Conservation (phyloP, 2,888 invertebrate species). For the Caenorhabditis drosophilae region DNA sequence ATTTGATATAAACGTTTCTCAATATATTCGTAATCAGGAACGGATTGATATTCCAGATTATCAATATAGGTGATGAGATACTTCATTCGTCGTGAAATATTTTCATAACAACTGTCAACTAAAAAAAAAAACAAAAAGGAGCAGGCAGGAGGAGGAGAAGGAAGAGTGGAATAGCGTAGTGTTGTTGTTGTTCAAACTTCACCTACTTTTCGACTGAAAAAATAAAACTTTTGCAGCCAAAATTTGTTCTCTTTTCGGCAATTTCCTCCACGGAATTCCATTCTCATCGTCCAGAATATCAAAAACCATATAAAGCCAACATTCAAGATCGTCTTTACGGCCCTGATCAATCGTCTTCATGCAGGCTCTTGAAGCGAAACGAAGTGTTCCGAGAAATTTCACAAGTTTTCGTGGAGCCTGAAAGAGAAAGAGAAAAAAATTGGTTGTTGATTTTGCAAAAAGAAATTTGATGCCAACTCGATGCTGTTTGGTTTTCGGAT, state of each 20-base stretch:
- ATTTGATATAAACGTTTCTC: background rate
- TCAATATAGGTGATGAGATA: constrained; percentile 9
- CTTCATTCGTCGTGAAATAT: constrained; percentile 10
- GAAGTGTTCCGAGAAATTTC: constrained; percentile 45
- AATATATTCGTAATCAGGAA: constrained; percentile 15
- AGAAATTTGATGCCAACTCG: too few relatives aligned
- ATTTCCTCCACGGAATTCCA: constrained; percentile 34
- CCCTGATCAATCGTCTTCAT: constrained; percentile 28
- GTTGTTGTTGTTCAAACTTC: background rate
- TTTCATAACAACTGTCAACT: constrained; percentile 3
- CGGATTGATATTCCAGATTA: constrained; percentile 13
- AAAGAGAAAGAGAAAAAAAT: too few relatives aligned
- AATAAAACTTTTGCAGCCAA: constrained; percentile 7
- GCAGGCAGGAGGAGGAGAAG: too few relatives aligned
- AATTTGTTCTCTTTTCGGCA: constrained; percentile 17
- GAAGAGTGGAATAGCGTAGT: too few relatives aligned
- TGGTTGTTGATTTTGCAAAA: too few relatives aligned
- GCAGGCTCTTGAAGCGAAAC: constrained; percentile 41
- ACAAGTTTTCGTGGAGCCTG: constrained; percentile 32
- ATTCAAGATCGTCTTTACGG: constrained; percentile 31
- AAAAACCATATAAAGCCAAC: constrained; percentile 30
- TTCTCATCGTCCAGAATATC: constrained; percentile 35
- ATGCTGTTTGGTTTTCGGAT: constrained; percentile 3
- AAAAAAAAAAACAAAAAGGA: constrained; percentile 3
- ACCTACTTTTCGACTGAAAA: constrained; percentile 16